Conservation (phyloP, 2,113 vertebrate genomes). For the Illadopsis cleaveri region DNA sequence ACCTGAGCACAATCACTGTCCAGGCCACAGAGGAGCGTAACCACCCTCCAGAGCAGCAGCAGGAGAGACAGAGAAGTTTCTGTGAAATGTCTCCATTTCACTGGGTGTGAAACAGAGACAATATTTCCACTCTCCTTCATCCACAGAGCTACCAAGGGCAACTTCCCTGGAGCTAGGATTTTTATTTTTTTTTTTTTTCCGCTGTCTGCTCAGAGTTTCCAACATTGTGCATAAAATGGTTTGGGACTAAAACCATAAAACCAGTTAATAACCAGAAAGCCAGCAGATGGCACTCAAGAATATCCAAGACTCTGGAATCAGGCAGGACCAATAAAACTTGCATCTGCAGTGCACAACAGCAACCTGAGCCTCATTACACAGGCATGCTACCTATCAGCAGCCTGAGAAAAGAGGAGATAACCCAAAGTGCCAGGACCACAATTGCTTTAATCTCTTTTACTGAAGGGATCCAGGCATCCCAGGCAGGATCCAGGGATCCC, state of each 20-base stretch:
- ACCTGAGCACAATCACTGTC: not conserved
- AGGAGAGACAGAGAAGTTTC: not conserved
- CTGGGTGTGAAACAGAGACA: not conserved
- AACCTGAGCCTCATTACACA: not conserved
- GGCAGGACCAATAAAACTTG: not conserved
- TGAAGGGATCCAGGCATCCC: not conserved
- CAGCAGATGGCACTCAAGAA: slow-evolving; percentile 54
- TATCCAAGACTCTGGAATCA: not conserved
- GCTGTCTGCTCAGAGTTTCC: not conserved
- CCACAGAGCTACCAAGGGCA: not conserved
- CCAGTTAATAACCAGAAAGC: not conserved
- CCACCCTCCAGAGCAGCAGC: not conserved
- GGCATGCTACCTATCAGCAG: not conserved
- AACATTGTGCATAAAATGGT: fast-evolving
- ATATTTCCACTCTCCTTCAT: not conserved
- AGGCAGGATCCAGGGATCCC: not conserved
- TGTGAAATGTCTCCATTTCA: not conserved
- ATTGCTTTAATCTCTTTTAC: not conserved
- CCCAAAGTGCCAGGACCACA: not conserved
- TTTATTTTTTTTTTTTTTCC: not conserved
- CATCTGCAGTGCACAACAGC: not conserved
- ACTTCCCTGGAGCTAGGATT: not conserved
- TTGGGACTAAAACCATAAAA: not conserved
- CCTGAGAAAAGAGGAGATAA: not conserved
- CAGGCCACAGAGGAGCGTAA: not conserved